Evolutionary conservation across 2,797 vertebrate genomes (phyloP).

Genomic region (Amphiprion clarkii): DNA sequence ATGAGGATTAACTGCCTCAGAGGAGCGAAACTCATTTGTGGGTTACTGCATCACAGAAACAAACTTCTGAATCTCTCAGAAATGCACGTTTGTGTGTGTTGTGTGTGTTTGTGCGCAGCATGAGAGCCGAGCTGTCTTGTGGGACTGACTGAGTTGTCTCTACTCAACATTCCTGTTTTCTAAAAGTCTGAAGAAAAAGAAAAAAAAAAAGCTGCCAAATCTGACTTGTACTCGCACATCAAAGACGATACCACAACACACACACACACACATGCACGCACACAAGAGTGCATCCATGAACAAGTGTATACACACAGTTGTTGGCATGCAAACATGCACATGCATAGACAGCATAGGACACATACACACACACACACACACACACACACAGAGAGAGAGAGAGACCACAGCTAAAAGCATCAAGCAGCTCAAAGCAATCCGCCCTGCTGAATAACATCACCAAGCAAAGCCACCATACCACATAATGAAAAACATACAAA

Average conservation of each 20-base stretch:
- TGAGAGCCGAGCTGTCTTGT: slow-evolving; percentile 42
- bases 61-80: slow-evolving; percentile 35
- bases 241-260: slow-evolving; percentile 63
- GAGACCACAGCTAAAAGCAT: slow-evolving; percentile 79
- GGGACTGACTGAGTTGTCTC: slow-evolving; percentile 58
- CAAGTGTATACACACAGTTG: too few species aligned
- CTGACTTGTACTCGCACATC: slow-evolving; percentile 63
- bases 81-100: slow-evolving; percentile 20
- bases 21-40: slow-evolving; percentile 39
- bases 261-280: slow-evolving; percentile 19
- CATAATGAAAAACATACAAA: slow-evolving; percentile 80
- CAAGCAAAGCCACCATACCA: slow-evolving; percentile 73
- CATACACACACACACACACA: slow-evolving; percentile 20
- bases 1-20: slow-evolving; percentile 24
- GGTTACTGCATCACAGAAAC: slow-evolving; percentile 47
- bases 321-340: too few species aligned
- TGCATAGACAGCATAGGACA: too few species aligned
- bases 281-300: neutral
- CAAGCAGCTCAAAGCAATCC: slow-evolving; percentile 76
- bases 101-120: slow-evolving; percentile 25
- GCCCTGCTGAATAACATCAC: slow-evolving; percentile 79
- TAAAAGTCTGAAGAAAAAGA: slow-evolving; percentile 25
- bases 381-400: slow-evolving; percentile 23
- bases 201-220: slow-evolving; percentile 48
- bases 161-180: slow-evolving; percentile 62